phyloP scores from a whole-genome alignment of 1,140 invertebrate species.

The Euwallacea fornicatus region DNA sequence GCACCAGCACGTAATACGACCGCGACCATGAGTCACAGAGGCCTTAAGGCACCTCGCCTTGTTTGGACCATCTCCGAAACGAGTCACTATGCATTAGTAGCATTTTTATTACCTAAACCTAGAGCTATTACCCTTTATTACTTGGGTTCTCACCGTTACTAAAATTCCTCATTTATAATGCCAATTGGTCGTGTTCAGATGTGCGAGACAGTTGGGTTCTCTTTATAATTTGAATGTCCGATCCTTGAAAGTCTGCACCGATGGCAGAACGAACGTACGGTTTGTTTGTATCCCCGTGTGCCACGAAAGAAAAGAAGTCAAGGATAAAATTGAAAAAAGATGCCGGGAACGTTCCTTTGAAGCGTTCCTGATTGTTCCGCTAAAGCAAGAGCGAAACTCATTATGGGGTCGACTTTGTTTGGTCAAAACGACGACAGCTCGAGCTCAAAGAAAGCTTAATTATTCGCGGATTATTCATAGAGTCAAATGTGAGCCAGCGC shows the following conservation, averaged over 20 bases:
- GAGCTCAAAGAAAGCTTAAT: not conserved
- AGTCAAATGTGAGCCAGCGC: no score
- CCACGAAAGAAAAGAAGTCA: constrained; percentile 12
- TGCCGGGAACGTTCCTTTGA: not conserved
- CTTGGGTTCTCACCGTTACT: no score
- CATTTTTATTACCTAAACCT: no score
- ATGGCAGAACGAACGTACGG: constrained; percentile 1
- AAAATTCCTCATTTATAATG: no score
- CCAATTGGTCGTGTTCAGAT: no score
- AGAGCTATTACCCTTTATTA: no score
- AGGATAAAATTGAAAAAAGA: constrained; percentile 10
- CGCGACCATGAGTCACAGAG: no score
- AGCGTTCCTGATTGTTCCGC: not conserved
- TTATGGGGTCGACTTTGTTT: not conserved
- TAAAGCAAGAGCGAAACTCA: constrained; percentile 1
- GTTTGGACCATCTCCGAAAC: no score
- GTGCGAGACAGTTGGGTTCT: not conserved
- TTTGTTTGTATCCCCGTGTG: constrained; percentile 10
- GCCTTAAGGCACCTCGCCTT: no score
- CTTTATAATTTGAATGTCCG: constrained; percentile 5
- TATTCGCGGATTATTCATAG: no score
- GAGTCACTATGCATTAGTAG: no score
- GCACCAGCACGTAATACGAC: no score
- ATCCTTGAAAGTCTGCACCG: constrained; percentile 10
- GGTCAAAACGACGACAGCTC: not conserved